Conservation (phyloP, 2,888 invertebrate species). For the Orchestes rusci region DNA sequence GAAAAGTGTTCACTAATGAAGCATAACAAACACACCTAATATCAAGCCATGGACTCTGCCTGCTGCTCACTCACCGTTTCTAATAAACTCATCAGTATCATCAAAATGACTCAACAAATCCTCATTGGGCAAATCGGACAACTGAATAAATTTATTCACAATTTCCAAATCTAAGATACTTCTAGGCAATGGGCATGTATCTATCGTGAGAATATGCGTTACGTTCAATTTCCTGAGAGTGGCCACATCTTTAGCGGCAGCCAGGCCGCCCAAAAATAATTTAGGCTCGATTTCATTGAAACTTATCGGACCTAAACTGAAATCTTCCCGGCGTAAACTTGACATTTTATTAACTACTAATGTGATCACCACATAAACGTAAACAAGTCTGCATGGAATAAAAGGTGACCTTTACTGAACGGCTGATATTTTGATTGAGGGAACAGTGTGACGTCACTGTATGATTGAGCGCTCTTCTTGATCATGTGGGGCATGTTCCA, state of each 20-base stretch:
- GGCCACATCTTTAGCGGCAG: constrained; percentile 68
- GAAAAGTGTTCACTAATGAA: too few species aligned
- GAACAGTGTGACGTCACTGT: too few species aligned
- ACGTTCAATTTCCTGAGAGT: constrained; percentile 60
- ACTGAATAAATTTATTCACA: constrained; percentile 67
- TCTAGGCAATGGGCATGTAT: constrained; percentile 75
- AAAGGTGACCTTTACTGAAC: too few species aligned
- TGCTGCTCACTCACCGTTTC: constrained; percentile 55
- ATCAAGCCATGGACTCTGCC: too few species aligned
- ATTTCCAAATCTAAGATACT: constrained; percentile 62
- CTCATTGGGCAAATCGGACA: constrained; percentile 78
- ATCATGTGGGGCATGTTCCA: too few species aligned
- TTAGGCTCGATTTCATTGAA: constrained; percentile 50
- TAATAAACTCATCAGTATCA: constrained; percentile 70
- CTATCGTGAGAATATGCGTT: constrained; percentile 74
- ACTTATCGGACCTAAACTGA: constrained; percentile 42
- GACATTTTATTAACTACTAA: too few species aligned
- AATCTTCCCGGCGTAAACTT: constrained; percentile 6
- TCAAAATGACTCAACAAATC: constrained; percentile 70
- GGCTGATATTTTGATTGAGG: too few species aligned
- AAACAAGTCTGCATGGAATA: too few species aligned
- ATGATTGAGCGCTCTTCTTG: too few species aligned
- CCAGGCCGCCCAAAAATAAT: constrained; percentile 64
- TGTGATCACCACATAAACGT: too few species aligned
- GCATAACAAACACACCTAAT: too few species aligned